Evolutionary conservation across 2,797 vertebrate species (phyloP), one percentile per base, ranked within the genome.

Genomic region (Nasua narica): DNA sequence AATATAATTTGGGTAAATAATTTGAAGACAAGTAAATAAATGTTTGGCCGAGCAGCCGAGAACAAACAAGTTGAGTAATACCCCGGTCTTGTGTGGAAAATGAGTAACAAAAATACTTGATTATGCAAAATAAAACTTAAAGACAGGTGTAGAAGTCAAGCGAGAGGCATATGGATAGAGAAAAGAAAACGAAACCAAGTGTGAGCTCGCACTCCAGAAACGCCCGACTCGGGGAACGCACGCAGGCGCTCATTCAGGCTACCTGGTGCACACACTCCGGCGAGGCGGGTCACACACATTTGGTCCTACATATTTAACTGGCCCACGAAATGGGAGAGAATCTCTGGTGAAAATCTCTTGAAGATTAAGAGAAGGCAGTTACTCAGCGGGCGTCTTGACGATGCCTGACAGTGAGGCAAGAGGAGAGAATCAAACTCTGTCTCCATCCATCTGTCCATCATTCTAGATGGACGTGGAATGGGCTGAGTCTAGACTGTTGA

Each of bases 71-170:
- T 37, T 46, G 67, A 56, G n/a, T 78, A 78, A 87, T 40, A 90
- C 65, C 40, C 15, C 60, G 43, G 19, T 60, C 23, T 37, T 79
- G 70, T 95, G 67, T 50, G 15, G n/a, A 92, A 84, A 5, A 7
- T 85, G 27, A 12, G 9, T 56, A 82, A 48, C 35, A 67, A 74
- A 94, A 60, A 21, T 18, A 86, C 12, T 48, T 56, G 52, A 84
- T 79, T 89, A 87, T 21, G 6, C 69, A 79, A 96, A 89, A 50
- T 81, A 54, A 90, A 91, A 72, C 72, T 77, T 58, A 60, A 91
- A 91, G 85, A 72, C 29, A 67, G 8, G 43, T 23, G 2, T 37
- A 56, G 32, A 94, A 85, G 12, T 77, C n/a, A 78, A n/a, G 23
- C 11, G 25, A 81, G 79, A 89, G 25, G 29, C 29, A 67, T 46